Conservation (phyloP, 2,113 vertebrate genomes). For the Turnix velox region DNA sequence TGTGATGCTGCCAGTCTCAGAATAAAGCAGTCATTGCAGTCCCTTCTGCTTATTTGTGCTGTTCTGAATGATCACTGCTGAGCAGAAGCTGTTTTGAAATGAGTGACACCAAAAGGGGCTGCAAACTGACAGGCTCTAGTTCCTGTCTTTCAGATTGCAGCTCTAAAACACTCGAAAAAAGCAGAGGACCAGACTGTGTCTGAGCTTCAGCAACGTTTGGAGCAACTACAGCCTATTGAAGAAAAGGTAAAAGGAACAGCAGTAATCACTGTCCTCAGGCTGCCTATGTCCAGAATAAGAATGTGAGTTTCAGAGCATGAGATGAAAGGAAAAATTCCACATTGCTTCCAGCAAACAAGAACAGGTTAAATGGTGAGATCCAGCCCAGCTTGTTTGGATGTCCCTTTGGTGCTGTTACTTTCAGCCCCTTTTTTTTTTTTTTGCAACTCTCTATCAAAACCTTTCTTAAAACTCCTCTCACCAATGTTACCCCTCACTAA, state of each 20-base stretch:
- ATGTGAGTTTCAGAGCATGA: not conserved
- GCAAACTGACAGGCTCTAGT: not conserved
- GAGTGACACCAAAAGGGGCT: not conserved
- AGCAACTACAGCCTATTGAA: constrained; percentile 73
- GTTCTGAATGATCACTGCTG: not conserved
- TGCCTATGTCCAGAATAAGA: not conserved
- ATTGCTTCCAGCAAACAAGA: not conserved
- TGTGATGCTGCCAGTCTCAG: not conserved
- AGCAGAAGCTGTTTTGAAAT: not conserved
- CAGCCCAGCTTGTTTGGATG: not conserved
- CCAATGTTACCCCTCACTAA: not conserved
- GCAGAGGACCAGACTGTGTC: constrained; percentile 70
- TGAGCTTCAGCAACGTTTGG: constrained; percentile 58
- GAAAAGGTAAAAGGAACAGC: constrained; percentile 69
- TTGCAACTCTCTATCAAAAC: not conserved
- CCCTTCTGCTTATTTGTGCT: not conserved
- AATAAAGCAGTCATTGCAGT: not conserved
- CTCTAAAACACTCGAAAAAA: constrained; percentile 67
- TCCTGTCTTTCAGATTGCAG: constrained; percentile 54
- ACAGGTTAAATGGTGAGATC: not conserved
- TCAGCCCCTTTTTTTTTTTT: too few species aligned
- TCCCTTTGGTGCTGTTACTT: not conserved
- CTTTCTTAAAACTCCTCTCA: not conserved
- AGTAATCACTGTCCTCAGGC: not conserved
- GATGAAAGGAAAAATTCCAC: not conserved